Percentiles rank a stretch among this genome's conserved stretches.
Conservation (phyloP, 2,888 invertebrate species). For the Emmelina monodactyla region DNA sequence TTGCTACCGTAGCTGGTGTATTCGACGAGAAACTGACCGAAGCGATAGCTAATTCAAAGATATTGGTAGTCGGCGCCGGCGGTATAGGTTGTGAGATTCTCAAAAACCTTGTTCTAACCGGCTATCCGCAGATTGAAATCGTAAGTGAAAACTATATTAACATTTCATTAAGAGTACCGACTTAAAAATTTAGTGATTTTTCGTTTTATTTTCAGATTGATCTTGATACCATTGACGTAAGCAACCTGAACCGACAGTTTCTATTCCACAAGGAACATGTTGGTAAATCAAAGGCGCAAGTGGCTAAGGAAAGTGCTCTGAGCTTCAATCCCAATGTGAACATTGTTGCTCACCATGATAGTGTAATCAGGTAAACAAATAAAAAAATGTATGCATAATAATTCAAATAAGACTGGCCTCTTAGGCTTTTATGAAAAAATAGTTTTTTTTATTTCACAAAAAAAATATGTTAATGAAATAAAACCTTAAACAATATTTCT, state of each 20-base stretch:
- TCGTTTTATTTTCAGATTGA: constrained; percentile 81
- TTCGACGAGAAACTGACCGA: constrained; percentile 71
- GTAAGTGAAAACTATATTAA: constrained; percentile 65
- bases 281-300: constrained; percentile 93
- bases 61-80: constrained; percentile 94
- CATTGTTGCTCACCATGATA: constrained; percentile 91
- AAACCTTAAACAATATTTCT: no score
- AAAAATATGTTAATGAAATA: no score
- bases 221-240: constrained; percentile 98
- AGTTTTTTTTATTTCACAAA: no score
- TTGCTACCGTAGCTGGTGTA: constrained; percentile 72
- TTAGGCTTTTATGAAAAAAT: no score
- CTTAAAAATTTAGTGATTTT: constrained; percentile 24
- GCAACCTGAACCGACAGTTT: constrained; percentile 98
- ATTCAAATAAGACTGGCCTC: no score
- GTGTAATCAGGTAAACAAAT: constrained; percentile 90
- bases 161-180: constrained; percentile 2
- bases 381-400: no score
- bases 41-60: constrained; percentile 73
- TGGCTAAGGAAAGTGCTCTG: constrained; percentile 89
- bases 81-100: constrained; percentile 99
- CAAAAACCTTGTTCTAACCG: constrained; percentile 95
- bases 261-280: constrained; percentile 99
- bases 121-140: constrained; percentile 92
- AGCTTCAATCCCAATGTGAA: constrained; percentile 88